phyloP scores from a whole-genome alignment of 2,113 vertebrate genomes.

The Etia nguti region DNA sequence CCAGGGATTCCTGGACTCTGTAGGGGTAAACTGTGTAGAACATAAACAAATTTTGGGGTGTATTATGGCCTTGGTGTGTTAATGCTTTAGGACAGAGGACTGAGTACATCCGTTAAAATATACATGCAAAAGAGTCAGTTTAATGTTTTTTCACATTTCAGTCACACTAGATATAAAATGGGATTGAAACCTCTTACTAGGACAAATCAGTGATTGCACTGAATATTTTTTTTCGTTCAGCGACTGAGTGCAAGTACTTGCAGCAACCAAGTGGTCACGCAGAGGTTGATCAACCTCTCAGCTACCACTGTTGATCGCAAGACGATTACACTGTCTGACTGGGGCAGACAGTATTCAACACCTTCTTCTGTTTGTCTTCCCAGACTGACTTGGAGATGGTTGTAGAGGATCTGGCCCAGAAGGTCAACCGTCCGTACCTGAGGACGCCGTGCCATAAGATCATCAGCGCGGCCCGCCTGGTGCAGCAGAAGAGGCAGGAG shows the following conservation, averaged over 20 bases:
- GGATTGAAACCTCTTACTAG: neutral
- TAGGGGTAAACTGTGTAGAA: neutral
- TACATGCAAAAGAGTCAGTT: neutral
- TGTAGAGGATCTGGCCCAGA: conserved; percentile 97
- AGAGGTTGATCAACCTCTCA: neutral
- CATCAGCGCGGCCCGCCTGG: conserved; percentile 91
- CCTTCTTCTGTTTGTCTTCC: neutral
- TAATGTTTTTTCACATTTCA: neutral
- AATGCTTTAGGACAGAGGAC: neutral
- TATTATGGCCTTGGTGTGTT: neutral
- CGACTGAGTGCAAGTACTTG: neutral
- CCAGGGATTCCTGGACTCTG: neutral
- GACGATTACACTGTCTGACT: neutral
- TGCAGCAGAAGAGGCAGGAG: conserved; percentile 97
- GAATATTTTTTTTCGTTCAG: too few relatives aligned
- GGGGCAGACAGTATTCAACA: neutral
- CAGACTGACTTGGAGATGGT: conserved; percentile 99
- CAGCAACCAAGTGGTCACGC: neutral
- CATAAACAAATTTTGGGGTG: neutral
- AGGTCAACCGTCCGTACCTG: conserved; percentile 97
- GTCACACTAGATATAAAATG: neutral
- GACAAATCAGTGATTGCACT: neutral
- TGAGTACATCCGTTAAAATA: neutral
- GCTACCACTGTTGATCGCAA: neutral
- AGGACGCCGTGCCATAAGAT: conserved; percentile 97